Evolutionary conservation across 1,140 invertebrate species (phyloP).

Genomic region (Aphelenchoides avenae): DNA sequence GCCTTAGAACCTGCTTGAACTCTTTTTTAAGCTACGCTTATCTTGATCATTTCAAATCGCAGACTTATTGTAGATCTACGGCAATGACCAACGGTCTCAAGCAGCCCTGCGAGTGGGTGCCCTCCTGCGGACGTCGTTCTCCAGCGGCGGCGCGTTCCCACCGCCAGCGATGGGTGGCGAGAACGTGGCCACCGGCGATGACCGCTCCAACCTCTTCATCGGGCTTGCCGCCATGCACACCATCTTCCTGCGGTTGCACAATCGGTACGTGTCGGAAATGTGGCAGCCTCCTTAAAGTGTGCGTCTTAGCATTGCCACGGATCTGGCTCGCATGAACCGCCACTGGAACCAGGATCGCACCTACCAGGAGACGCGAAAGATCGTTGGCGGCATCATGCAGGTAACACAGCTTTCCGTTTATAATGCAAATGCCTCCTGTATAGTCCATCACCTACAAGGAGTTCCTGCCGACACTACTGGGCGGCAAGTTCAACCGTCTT

Average conservation of each 20-base stretch:
- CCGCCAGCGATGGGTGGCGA: slow-evolving; percentile 29
- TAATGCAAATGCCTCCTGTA: too few relatives aligned
- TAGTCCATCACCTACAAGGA: slow-evolving; percentile 44
- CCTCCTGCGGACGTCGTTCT: slow-evolving; percentile 22
- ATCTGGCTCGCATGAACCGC: slow-evolving; percentile 25
- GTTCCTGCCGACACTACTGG: slow-evolving; percentile 40
- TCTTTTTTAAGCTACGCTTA: background rate
- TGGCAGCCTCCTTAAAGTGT: background rate
- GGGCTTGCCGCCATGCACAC: slow-evolving; percentile 33
- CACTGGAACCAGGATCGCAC: slow-evolving; percentile 33
- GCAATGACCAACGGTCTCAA: slow-evolving; percentile 1
- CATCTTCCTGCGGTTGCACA: slow-evolving; percentile 44
- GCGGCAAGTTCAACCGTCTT: slow-evolving; percentile 5
- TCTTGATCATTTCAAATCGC: background rate
- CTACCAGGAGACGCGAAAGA: slow-evolving; percentile 47
- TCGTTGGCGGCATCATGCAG: slow-evolving; percentile 41
- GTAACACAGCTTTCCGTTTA: too few relatives aligned
- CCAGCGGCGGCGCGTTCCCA: slow-evolving; percentile 9
- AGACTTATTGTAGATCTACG: slow-evolving; percentile 25
- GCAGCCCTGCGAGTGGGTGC: slow-evolving; percentile 29
- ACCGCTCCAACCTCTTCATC: slow-evolving; percentile 30
- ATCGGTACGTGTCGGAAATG: slow-evolving; percentile 23
- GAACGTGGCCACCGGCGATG: slow-evolving; percentile 35
- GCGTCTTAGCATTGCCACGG: slow-evolving; percentile 29
- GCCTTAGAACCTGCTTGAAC: too few relatives aligned